A percentile compares a stretch with the other conserved stretches of the same genome.
phyloP scores from a whole-genome alignment of 1,140 invertebrate species.

The Listronotus oregonensis region DNA sequence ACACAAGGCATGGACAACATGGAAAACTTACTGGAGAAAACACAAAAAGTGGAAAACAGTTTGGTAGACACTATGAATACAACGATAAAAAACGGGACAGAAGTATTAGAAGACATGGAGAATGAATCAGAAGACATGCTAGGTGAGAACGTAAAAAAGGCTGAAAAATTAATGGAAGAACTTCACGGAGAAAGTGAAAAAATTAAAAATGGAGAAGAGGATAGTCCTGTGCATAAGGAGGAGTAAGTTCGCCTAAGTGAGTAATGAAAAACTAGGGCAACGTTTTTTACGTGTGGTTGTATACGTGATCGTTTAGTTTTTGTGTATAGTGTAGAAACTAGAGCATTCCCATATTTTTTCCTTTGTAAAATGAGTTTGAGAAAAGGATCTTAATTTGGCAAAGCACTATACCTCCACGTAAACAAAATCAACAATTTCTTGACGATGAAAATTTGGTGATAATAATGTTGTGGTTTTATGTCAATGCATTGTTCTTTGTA shows the following conservation, averaged over 20 bases:
- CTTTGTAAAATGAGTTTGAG: too few relatives aligned
- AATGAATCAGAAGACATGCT: constrained; percentile 29
- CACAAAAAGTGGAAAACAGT: constrained; percentile 28
- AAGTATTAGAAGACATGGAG: constrained; percentile 40
- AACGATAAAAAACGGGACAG: constrained; percentile 27
- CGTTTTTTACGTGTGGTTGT: neutral
- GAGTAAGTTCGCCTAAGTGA: constrained; percentile 36
- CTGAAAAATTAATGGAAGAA: constrained; percentile 13
- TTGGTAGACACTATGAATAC: constrained; percentile 26
- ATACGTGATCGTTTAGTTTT: neutral
- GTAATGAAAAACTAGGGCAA: constrained; percentile 10
- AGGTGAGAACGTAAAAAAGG: constrained; percentile 17
- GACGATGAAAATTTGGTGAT: too few relatives aligned
- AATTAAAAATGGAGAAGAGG: neutral
- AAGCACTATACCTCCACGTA: too few relatives aligned
- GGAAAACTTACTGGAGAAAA: constrained; percentile 27
- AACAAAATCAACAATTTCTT: too few relatives aligned
- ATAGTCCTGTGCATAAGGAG: constrained; percentile 18
- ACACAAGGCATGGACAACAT: constrained; percentile 31
- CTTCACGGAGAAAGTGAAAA: constrained; percentile 14
- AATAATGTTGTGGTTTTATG: too few relatives aligned
- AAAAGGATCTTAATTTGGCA: too few relatives aligned
- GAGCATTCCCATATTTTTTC: too few relatives aligned
- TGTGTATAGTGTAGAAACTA: neutral
- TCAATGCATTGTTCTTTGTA: too few relatives aligned